Evolutionary conservation across 2,113 vertebrate genomes (phyloP).

Genomic region (Heterochromis multidens): DNA sequence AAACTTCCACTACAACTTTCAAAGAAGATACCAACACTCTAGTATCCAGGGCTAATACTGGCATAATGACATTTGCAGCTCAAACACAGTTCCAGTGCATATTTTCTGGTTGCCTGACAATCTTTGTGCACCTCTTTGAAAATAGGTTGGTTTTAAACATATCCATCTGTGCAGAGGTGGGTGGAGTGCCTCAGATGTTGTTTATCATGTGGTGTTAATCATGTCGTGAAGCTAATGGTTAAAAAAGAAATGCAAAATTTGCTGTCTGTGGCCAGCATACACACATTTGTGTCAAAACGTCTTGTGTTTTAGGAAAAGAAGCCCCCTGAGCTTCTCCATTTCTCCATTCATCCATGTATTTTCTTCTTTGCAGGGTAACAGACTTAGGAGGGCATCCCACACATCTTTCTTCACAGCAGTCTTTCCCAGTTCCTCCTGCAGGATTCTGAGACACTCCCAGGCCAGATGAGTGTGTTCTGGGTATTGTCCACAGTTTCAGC

Average conservation of each 20-base stretch:
- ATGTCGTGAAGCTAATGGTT: fast-evolving
- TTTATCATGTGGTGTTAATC: neutral
- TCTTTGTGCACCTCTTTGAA: neutral
- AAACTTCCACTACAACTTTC: neutral
- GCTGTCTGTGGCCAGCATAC: neutral
- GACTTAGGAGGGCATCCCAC: neutral
- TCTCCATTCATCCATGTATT: neutral
- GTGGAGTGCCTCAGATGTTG: neutral
- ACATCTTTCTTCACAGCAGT: neutral
- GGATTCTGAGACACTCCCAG: neutral
- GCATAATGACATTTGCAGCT: neutral
- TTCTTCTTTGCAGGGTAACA: neutral
- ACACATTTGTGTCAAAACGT: neutral
- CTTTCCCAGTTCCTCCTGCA: neutral
- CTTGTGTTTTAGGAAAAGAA: neutral
- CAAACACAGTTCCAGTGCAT: neutral
- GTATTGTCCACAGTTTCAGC: neutral
- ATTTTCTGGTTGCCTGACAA: neutral
- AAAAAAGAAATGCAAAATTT: neutral
- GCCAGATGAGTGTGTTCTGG: neutral
- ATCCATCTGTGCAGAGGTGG: neutral
- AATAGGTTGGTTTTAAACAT: neutral
- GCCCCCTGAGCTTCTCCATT: neutral
- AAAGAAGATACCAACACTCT: neutral
- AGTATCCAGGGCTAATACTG: neutral